phyloP scores from a whole-genome alignment of 2,797 vertebrate species.

The Mycteria americana region DNA sequence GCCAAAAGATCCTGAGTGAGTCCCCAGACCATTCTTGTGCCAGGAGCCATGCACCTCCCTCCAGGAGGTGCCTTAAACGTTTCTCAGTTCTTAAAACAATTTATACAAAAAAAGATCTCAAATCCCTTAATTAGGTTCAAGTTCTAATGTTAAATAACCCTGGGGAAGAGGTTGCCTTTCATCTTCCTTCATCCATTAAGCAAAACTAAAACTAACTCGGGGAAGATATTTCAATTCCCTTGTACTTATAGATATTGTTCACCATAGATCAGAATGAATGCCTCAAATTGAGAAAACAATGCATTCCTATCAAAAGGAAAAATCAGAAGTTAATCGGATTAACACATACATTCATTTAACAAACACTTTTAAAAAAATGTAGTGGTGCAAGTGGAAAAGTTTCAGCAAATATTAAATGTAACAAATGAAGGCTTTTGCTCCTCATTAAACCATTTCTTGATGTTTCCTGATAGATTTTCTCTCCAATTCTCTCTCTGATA shows the following conservation, averaged over 20 bases:
- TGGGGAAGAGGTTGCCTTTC: background rate
- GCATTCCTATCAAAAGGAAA: background rate
- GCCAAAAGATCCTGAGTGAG: background rate
- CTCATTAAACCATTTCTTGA: constrained; percentile 70
- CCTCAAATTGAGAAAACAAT: background rate
- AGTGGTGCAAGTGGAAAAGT: background rate
- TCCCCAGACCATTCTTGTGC: accelerated
- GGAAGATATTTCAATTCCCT: background rate
- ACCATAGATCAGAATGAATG: background rate
- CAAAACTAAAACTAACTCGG: background rate
- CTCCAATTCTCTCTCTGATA: background rate
- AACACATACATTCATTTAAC: background rate
- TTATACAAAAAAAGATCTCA: background rate
- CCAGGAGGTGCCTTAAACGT: background rate
- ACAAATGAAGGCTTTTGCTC: constrained; percentile 62
- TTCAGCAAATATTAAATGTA: constrained; percentile 21
- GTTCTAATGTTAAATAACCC: background rate
- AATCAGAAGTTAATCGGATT: background rate
- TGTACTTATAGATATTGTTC: background rate
- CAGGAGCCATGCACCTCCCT: background rate
- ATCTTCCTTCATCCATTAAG: background rate
- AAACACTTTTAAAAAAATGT: constrained; percentile 20
- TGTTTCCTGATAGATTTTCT: constrained; percentile 62
- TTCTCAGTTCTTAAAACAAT: background rate
- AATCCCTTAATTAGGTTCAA: background rate